Evolutionary conservation across 2,797 vertebrate genomes (phyloP).

Genomic region (Anas bernieri): DNA sequence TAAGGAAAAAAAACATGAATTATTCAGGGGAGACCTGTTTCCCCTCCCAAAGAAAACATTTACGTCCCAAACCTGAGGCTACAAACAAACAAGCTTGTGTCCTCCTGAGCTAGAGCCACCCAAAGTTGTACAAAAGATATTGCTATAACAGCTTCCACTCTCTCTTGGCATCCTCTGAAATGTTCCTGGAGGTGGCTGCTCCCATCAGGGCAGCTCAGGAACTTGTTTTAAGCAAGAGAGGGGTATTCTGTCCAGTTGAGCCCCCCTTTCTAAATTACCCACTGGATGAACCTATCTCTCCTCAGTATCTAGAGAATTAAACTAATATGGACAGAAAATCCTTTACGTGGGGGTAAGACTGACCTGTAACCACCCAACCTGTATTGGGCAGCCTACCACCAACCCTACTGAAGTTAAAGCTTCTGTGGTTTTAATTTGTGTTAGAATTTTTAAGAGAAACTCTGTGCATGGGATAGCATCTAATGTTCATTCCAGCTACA

Average conservation of each 20-base stretch:
- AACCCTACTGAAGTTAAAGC: neutral
- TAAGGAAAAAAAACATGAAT: constrained; percentile 31
- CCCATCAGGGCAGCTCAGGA: neutral
- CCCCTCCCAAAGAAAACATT: constrained; percentile 25
- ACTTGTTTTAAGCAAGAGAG: neutral
- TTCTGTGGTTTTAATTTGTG: too few relatives aligned
- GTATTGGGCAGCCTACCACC: neutral
- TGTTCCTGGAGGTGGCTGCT: neutral
- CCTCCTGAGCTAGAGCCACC: constrained; percentile 33
- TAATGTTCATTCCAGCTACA: neutral
- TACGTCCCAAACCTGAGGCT: constrained; percentile 8
- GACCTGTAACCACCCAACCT: neutral
- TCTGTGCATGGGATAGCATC: fast-evolving
- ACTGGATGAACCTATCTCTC: neutral
- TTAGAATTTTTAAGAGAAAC: neutral
- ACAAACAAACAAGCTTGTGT: constrained; percentile 5
- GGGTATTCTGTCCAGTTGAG: neutral
- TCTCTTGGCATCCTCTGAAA: neutral
- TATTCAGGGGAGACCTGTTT: constrained; percentile 35
- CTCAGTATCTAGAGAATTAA: neutral
- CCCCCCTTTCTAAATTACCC: fast-evolving
- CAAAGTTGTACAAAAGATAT: neutral
- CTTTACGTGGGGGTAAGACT: neutral
- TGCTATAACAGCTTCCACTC: neutral
- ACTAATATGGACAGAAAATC: neutral